Evolutionary conservation across 2,888 invertebrate genomes (phyloP).

Genomic region (Rhogogaster chlorosoma): DNA sequence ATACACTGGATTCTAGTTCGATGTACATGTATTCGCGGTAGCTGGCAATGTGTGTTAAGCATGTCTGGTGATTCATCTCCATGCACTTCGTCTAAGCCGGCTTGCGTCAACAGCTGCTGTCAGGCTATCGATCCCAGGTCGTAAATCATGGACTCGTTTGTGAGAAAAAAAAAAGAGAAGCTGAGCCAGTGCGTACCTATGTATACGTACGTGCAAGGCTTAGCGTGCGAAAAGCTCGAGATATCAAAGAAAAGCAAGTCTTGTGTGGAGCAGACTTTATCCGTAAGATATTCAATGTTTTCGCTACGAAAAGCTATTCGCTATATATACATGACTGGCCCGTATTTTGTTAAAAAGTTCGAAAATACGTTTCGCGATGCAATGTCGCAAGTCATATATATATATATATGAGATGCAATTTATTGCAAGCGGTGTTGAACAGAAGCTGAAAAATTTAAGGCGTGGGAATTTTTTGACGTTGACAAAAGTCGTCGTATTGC

Average conservation of each 20-base stretch:
- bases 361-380: not conserved
- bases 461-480: slow-evolving; percentile 22
- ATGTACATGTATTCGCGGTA: not conserved
- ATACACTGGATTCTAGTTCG: not conserved
- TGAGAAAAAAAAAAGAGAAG: not conserved
- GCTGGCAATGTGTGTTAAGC: not conserved
- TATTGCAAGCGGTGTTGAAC: not conserved
- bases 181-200: not conserved
- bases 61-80: slow-evolving; percentile 38
- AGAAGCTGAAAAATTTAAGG: not conserved
- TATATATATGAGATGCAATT: not conserved
- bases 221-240: not conserved
- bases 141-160: slow-evolving; percentile 34
- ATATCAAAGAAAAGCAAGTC: slow-evolving; percentile 1
- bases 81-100: slow-evolving; percentile 29
- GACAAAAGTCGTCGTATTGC: not conserved
- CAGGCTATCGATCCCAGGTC: slow-evolving; percentile 34
- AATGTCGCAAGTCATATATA: not conserved
- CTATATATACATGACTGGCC: not conserved
- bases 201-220: not conserved
- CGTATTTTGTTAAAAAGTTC: not conserved
- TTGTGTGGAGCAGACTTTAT: not conserved
- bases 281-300: not conserved
- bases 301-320: not conserved
- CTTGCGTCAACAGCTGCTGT: slow-evolving; percentile 37